A percentile compares a stretch with the other conserved stretches of the same genome.
phyloP scores from a whole-genome alignment of 2,797 vertebrate genomes.

The Periophthalmus magnuspinnatus region DNA sequence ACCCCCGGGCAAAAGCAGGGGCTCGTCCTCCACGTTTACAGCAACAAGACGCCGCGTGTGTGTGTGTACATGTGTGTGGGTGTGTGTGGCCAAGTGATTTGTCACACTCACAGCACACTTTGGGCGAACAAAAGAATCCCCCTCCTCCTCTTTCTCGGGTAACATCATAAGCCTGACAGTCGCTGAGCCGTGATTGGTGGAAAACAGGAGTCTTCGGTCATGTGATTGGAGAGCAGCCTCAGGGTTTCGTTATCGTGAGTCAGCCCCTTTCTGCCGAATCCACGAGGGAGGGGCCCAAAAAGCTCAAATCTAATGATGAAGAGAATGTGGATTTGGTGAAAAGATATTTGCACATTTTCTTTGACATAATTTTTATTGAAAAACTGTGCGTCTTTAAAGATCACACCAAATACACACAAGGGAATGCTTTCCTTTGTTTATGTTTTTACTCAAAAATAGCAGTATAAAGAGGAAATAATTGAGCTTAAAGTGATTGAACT shows the following conservation, averaged over 20 bases:
- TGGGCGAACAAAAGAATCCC: slow-evolving; percentile 63
- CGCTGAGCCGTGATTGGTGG: slow-evolving; percentile 41
- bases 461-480: slow-evolving; percentile 57
- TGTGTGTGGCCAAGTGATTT: slow-evolving; percentile 49
- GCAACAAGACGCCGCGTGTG: slow-evolving; percentile 33
- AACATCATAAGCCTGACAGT: slow-evolving; percentile 34
- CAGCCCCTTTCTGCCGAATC: slow-evolving; percentile 52
- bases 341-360: neutral
- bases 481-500: slow-evolving; percentile 12
- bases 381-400: slow-evolving; percentile 46
- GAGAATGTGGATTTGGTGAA: neutral
- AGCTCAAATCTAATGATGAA: neutral
- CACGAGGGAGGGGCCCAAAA: neutral
- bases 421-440: slow-evolving; percentile 43
- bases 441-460: slow-evolving; percentile 64
- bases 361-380: slow-evolving; percentile 62
- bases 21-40: slow-evolving; percentile 22
- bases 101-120: slow-evolving; percentile 65
- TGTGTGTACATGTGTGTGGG: slow-evolving; percentile 15
- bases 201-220: slow-evolving; percentile 26
- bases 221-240: slow-evolving; percentile 58
- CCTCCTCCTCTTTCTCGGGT: slow-evolving; percentile 31
- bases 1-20: slow-evolving; percentile 45
- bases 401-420: slow-evolving; percentile 55
- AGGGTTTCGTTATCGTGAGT: slow-evolving; percentile 58